These are phyloP conservation scores for Polypterus senegalus DNA, from an alignment of 2,113 vertebrate genomes.

Conservation along the genomic window DNA sequence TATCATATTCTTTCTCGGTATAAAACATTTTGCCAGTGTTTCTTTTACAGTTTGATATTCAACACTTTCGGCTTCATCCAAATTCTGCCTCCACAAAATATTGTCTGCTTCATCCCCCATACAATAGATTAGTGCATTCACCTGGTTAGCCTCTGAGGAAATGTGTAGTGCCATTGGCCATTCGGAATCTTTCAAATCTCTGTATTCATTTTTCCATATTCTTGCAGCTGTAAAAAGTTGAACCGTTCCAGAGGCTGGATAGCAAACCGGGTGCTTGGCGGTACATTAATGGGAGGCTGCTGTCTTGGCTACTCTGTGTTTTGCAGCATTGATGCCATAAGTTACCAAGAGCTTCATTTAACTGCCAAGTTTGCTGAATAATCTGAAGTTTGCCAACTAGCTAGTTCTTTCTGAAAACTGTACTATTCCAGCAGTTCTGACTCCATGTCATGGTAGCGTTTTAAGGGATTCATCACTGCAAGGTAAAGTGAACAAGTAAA, in stretches of 20 bases:
- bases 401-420: too few relatives aligned
- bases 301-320: too few relatives aligned
- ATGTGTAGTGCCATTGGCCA: not conserved
- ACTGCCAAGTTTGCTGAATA: too few relatives aligned
- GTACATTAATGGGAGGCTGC: not conserved
- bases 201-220: not conserved
- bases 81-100: not conserved
- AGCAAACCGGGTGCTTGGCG: not conserved
- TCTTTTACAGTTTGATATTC: not conserved
- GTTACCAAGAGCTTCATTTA: too few relatives aligned
- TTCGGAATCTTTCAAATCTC: not conserved
- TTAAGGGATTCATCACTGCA: too few relatives aligned
- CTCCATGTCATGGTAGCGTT: too few relatives aligned
- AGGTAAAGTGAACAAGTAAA: too few relatives aligned
- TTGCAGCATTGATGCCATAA: too few relatives aligned
- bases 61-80: not conserved
- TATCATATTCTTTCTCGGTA: not conserved
- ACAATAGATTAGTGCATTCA: conserved; percentile 1
- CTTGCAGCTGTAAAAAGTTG: not conserved
- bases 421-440: too few relatives aligned
- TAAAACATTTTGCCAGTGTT: not conserved
- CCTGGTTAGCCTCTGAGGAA: not conserved
- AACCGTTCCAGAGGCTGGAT: not conserved
- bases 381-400: too few relatives aligned
- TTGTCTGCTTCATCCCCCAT: not conserved